Base-by-base conservation (phyloP, 1,140 invertebrate genomes). In the Dreissena rostriformis region DNA sequence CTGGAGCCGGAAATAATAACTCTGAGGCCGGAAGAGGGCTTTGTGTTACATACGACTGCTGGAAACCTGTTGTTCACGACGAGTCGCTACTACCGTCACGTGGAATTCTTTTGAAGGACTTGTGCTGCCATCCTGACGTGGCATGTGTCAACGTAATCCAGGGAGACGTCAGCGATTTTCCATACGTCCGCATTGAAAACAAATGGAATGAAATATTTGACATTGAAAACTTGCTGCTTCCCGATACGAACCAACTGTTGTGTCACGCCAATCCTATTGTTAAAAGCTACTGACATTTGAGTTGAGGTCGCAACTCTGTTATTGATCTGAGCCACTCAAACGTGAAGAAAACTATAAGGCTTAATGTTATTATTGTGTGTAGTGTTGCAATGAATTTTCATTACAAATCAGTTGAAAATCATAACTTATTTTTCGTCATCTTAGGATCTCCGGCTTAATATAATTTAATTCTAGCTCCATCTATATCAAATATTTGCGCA, bases 131-230 rank as follows among this genome's bases (percentile, higher is more conserved):
- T 61, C 53, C 72, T 14, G 22, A 75, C 61, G 49, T 75, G 24
- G 28, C 72, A 22, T 57, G 61, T n/a, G 72, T 75, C 10, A 75
- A 52, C 52, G 26, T 75, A 26, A 75, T 52, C 2, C 2, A 49
- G 17, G 29, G 70, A 0, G 26, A 22, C 12, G 55, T 11, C 29
- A 11, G n/a, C 15, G 12, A 61, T 7, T 57, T 75, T 12, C 72
- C 72, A 10, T 22, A 51, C 39, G 61, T 75, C 26, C 15, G 55
- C 55, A 4, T 75, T 57, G 72, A 75, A 75, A 75, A 75, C 61
- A 63, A 57, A 15, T 75, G 72, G 72, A 75, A 75, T 22, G 72
- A 75, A 63, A 61, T 29, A 28, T 75, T 75, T 61, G 72, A 75
- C 15, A 75, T 75, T 61, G 53, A 75, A 51, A 57, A 61, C 29